Evolutionary conservation across 2,113 vertebrate species (phyloP).

Genomic region (Ochotona princeps): DNA sequence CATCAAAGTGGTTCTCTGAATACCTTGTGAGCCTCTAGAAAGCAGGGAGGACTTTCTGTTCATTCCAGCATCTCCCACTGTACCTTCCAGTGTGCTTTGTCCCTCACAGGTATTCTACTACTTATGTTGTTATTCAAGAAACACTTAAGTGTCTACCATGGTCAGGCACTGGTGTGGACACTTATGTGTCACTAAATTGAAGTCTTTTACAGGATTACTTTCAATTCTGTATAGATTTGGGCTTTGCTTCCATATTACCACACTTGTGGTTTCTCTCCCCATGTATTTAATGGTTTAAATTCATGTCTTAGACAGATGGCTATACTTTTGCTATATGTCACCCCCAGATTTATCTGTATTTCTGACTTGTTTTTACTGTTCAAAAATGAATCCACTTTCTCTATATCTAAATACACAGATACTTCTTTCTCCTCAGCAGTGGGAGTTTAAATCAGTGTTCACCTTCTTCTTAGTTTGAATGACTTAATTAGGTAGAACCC

Average conservation of each 20-base stretch:
- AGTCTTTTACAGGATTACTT: constrained; percentile 14
- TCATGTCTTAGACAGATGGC: constrained; percentile 17
- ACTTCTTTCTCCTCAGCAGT: background rate
- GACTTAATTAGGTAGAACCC: background rate
- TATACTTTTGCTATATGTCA: constrained; percentile 35
- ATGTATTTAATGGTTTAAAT: constrained; percentile 9
- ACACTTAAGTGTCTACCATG: background rate
- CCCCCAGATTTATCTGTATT: background rate
- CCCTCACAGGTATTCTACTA: background rate
- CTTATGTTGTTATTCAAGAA: background rate
- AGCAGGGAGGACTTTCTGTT: background rate
- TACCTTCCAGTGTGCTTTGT: background rate
- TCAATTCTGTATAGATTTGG: background rate
- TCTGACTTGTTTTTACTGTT: constrained; percentile 10
- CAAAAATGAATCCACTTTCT: constrained; percentile 15
- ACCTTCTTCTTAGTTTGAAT: background rate
- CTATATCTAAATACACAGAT: background rate
- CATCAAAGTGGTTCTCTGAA: background rate
- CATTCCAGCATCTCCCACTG: background rate
- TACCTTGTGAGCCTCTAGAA: background rate
- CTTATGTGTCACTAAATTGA: constrained; percentile 1
- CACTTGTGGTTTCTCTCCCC: background rate
- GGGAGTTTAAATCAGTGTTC: background rate
- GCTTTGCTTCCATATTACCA: constrained; percentile 27
- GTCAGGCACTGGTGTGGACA: background rate